phyloP scores from a whole-genome alignment of 1,140 invertebrate genomes.

The Stegodyphus mimosarum region DNA sequence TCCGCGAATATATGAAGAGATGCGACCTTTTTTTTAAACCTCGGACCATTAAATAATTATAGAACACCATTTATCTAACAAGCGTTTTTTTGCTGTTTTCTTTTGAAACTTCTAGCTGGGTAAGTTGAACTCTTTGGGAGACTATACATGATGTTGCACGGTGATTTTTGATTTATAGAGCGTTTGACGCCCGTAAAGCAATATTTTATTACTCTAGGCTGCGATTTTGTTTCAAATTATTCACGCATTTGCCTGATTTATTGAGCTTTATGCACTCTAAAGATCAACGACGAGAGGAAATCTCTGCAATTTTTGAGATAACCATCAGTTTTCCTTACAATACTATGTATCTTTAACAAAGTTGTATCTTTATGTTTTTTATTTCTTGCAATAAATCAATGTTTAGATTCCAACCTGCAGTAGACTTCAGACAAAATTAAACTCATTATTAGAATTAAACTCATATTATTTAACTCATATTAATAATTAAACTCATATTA shows the following conservation, averaged over 20 bases:
- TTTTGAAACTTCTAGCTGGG: neutral
- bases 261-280: neutral
- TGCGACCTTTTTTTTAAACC: neutral
- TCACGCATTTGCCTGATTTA: conserved; percentile 46
- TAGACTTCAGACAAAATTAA: too few relatives aligned
- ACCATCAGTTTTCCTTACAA: neutral
- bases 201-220: conserved; percentile 8
- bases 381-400: too few relatives aligned
- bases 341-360: too few relatives aligned
- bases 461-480: too few relatives aligned
- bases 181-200: conserved; percentile 24
- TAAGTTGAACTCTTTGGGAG: neutral
- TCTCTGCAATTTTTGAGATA: neutral
- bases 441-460: too few relatives aligned
- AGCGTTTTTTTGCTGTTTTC: conserved; percentile 7
- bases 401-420: too few relatives aligned
- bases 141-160: neutral
- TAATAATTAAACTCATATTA: too few relatives aligned
- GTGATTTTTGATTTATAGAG: conserved; percentile 32
- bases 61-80: neutral
- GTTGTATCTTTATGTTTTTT: too few relatives aligned
- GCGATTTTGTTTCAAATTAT: conserved; percentile 31
- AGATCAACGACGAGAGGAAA: too few relatives aligned
- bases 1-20: too few relatives aligned
- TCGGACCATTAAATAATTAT: conserved; percentile 44